Evolutionary conservation across 1,140 invertebrate species (phyloP).

Genomic region (Listronotus bonariensis): DNA sequence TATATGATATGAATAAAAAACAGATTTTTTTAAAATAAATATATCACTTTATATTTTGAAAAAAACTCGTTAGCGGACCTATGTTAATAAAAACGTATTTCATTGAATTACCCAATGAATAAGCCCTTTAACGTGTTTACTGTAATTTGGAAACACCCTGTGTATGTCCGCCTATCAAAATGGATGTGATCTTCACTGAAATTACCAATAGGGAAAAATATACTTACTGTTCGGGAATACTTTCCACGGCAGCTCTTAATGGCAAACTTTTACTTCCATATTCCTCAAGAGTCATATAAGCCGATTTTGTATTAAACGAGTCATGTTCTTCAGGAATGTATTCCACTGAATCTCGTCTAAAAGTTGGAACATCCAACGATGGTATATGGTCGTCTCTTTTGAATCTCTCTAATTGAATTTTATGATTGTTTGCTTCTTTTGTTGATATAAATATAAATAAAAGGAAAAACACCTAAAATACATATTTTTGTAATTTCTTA

Average conservation of each 20-base stretch:
- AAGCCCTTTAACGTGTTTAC: too few species aligned
- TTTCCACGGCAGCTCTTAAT: constrained; percentile 64
- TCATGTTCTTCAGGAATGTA: constrained; percentile 39
- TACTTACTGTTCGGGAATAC: constrained; percentile 57
- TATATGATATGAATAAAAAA: too few species aligned
- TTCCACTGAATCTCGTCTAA: constrained; percentile 63
- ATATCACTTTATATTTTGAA: too few species aligned
- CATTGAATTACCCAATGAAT: too few species aligned
- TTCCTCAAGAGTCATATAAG: constrained; percentile 39
- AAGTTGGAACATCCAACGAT: constrained; percentile 49
- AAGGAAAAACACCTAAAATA: constrained; percentile 21
- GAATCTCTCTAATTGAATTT: neutral
- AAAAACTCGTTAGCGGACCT: too few species aligned
- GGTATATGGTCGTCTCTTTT: constrained; percentile 42
- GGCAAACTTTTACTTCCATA: constrained; percentile 57
- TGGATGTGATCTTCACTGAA: too few species aligned
- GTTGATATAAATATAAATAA: constrained; percentile 22
- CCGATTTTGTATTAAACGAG: neutral
- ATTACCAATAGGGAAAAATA: too few species aligned
- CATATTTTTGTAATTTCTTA: too few species aligned
- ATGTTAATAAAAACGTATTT: too few species aligned
- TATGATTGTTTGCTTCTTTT: constrained; percentile 29
- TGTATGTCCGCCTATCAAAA: too few species aligned
- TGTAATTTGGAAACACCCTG: too few species aligned
- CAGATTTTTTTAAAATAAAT: too few species aligned